Conservation (phyloP, 1,140 invertebrate genomes). For the Reticulitermes speratus region DNA sequence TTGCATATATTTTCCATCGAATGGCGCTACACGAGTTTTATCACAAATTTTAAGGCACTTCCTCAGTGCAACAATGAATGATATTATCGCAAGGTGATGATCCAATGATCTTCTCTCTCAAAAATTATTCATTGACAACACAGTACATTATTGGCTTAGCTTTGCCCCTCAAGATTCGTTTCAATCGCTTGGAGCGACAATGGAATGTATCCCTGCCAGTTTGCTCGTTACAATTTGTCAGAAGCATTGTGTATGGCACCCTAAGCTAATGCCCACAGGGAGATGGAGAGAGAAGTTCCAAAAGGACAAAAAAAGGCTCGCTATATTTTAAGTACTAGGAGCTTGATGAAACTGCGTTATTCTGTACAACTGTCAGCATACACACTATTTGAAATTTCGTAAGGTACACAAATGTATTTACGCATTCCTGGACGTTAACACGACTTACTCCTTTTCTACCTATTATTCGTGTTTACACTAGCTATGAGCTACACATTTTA, state of each 20-base stretch:
- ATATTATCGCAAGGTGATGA: constrained; percentile 34
- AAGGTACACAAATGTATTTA: constrained; percentile 29
- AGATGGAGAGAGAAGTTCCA: constrained; percentile 21
- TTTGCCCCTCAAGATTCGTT: constrained; percentile 8
- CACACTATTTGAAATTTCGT: constrained; percentile 27
- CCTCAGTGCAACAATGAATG: constrained; percentile 36
- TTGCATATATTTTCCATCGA: constrained; percentile 36
- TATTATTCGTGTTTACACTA: constrained; percentile 32
- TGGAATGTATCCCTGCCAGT: constrained; percentile 35
- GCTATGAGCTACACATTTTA: constrained; percentile 34
- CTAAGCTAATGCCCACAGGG: constrained; percentile 33
- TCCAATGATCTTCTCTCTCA: constrained; percentile 24
- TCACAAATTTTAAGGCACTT: constrained; percentile 38
- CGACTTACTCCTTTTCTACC: constrained; percentile 25
- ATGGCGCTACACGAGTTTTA: constrained; percentile 37
- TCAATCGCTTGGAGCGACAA: constrained; percentile 27
- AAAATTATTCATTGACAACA: constrained; percentile 1
- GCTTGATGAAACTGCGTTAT: constrained; percentile 24
- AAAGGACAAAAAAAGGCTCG: constrained; percentile 30
- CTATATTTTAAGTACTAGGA: constrained; percentile 34
- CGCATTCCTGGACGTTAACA: constrained; percentile 27
- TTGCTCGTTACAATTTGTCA: constrained; percentile 22
- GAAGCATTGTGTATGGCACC: constrained; percentile 27
- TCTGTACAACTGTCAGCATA: constrained; percentile 27
- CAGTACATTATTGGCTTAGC: constrained; percentile 18